Conservation (phyloP, 1,140 invertebrate species). For the Trissolcus basalis region DNA sequence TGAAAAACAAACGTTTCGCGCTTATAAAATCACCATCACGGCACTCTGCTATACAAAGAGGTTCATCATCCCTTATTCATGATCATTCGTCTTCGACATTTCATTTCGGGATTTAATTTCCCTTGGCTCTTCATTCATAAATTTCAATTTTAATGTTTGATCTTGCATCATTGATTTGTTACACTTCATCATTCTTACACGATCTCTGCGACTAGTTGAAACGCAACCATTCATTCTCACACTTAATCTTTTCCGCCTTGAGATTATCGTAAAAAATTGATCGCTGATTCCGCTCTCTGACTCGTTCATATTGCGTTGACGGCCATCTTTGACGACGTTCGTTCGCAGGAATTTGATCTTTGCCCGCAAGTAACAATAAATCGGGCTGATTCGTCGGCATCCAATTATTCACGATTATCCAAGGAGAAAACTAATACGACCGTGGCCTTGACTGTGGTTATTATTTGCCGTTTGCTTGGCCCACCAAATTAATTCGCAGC, state of each 20-base stretch:
- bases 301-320: neutral
- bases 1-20: constrained; percentile 24
- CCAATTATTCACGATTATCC: constrained; percentile 63
- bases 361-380: neutral
- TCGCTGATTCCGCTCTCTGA: neutral
- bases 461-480: constrained; percentile 48
- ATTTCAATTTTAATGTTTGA: constrained; percentile 28
- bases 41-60: constrained; percentile 27
- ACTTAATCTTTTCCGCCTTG: constrained; percentile 12
- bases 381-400: constrained; percentile 27
- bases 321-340: neutral
- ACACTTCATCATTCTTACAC: constrained; percentile 12
- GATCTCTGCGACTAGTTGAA: neutral
- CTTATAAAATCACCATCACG: constrained; percentile 7
- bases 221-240: constrained; percentile 1
- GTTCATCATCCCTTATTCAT: constrained; percentile 42
- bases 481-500: constrained; percentile 57
- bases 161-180: constrained; percentile 41
- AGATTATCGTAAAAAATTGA: constrained; percentile 7
- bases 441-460: constrained; percentile 32
- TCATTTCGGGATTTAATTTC: constrained; percentile 44
- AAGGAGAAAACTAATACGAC: constrained; percentile 63
- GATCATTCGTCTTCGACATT: constrained; percentile 42
- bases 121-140: constrained; percentile 37
- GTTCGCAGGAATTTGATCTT: neutral